phyloP scores from a whole-genome alignment of 1,140 invertebrate species.

The Zaprionus gabonicus region DNA sequence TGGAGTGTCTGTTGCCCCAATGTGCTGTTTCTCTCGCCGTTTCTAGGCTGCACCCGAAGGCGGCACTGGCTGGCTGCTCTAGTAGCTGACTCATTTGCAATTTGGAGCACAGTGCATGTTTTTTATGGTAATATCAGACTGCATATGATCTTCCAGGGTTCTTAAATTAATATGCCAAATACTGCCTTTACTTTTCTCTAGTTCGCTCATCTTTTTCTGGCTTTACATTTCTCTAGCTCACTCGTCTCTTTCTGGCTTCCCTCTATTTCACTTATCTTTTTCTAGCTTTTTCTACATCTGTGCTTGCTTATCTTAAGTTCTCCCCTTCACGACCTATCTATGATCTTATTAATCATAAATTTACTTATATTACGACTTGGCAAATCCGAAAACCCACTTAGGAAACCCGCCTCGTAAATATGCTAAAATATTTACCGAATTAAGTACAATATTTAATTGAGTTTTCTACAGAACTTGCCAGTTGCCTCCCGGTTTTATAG shows the following conservation, averaged over 20 bases:
- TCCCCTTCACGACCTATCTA: neutral
- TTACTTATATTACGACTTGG: conserved; percentile 8
- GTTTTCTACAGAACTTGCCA: conserved; percentile 8
- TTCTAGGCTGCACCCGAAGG: conserved; percentile 6
- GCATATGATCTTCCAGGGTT: neutral
- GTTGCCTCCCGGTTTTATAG: conserved; percentile 20
- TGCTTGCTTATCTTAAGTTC: neutral
- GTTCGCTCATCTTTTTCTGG: neutral
- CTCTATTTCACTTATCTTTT: neutral
- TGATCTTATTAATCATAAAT: conserved; percentile 31
- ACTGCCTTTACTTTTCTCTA: neutral
- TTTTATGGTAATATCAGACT: conserved; percentile 1
- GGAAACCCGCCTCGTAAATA: neutral
- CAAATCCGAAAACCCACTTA: neutral
- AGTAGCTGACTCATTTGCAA: conserved; percentile 31
- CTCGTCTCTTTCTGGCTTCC: no score
- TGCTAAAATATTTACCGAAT: conserved; percentile 25
- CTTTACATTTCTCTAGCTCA: neutral
- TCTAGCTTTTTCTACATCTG: neutral
- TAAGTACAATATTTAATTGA: conserved; percentile 20
- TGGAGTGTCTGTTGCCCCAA: conserved; percentile 23
- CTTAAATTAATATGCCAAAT: conserved; percentile 2
- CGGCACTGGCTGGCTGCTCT: neutral
- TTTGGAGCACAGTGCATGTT: neutral
- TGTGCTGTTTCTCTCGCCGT: neutral